phyloP scores from a whole-genome alignment of 2,888 invertebrate species.

The Tridacna gigas region DNA sequence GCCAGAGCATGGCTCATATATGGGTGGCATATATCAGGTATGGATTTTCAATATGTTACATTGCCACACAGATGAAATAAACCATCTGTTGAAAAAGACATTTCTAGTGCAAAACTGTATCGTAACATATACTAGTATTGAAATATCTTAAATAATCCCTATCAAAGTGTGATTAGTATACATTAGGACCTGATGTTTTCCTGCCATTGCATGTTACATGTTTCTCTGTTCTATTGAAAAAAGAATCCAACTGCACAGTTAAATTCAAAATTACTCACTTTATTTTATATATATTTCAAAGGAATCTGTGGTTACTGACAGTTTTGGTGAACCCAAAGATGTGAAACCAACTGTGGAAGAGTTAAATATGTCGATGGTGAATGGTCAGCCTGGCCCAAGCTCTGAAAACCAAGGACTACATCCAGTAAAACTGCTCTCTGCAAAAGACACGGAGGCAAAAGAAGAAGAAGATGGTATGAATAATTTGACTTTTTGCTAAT shows the following conservation, averaged over 20 bases:
- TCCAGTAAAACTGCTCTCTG: not conserved
- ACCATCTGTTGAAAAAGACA: no score
- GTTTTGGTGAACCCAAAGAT: constrained; percentile 63
- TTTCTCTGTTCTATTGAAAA: no score
- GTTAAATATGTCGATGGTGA: constrained; percentile 49
- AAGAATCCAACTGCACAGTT: no score
- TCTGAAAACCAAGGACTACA: not conserved
- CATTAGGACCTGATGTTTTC: no score
- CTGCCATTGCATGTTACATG: no score
- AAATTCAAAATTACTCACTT: not conserved
- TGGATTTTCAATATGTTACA: not conserved
- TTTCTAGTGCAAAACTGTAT: no score
- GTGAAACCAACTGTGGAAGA: constrained; percentile 71
- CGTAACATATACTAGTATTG: no score
- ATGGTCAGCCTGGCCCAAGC: not conserved
- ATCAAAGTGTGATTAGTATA: no score
- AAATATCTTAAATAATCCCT: no score
- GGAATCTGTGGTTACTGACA: constrained; percentile 36
- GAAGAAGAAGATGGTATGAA: constrained; percentile 25
- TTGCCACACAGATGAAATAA: no score
- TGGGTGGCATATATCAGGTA: not conserved
- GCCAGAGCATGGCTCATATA: no score
- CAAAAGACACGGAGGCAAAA: not conserved
- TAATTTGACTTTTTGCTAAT: no score
- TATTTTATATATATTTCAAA: not conserved